Conservation (phyloP, 2,888 invertebrate species). For the Pasiphila rectangulata region DNA sequence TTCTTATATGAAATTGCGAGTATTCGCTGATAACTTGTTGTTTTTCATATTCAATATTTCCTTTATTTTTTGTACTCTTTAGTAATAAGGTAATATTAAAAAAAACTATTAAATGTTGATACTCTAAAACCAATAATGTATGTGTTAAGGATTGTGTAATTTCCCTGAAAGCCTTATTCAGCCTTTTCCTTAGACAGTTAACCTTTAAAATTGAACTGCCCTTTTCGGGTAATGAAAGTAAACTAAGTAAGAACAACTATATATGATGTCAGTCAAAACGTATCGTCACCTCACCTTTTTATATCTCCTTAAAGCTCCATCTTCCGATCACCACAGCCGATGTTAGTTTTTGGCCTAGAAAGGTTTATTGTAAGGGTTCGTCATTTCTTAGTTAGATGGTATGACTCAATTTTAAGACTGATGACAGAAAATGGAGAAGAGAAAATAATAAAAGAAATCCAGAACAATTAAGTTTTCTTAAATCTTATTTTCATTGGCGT, state of each 20-base stretch:
- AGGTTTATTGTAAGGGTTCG: conserved; percentile 70
- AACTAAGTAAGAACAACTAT: conserved; percentile 37
- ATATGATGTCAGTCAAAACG: conserved; percentile 33
- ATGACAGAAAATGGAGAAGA: conserved; percentile 71
- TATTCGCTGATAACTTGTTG: conserved; percentile 77
- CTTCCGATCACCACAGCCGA: conserved; percentile 47
- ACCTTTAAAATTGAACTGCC: conserved; percentile 40
- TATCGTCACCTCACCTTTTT: conserved; percentile 56
- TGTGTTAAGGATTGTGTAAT: conserved; percentile 76
- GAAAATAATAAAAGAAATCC: conserved; percentile 49
- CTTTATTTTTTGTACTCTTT: conserved; percentile 82
- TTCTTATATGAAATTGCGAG: conserved; percentile 78
- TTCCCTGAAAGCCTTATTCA: conserved; percentile 78
- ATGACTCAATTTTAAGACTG: conserved; percentile 82
- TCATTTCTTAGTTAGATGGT: conserved; percentile 78
- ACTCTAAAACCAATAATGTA: conserved; percentile 78
- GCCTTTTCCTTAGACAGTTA: conserved; percentile 76
- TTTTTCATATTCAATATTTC: conserved; percentile 80
- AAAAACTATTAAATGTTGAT: conserved; percentile 80
- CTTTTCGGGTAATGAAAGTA: conserved; percentile 39
- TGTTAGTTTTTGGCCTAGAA: conserved; percentile 72
- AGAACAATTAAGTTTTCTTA: conserved; percentile 59
- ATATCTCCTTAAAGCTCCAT: conserved; percentile 50
- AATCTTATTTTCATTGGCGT: conserved; percentile 43
- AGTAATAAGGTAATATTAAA: conserved; percentile 76